These are phyloP conservation scores for Bubalus kerabau DNA, from an alignment of 2,113 vertebrate genomes.

Conservation along the genomic window DNA sequence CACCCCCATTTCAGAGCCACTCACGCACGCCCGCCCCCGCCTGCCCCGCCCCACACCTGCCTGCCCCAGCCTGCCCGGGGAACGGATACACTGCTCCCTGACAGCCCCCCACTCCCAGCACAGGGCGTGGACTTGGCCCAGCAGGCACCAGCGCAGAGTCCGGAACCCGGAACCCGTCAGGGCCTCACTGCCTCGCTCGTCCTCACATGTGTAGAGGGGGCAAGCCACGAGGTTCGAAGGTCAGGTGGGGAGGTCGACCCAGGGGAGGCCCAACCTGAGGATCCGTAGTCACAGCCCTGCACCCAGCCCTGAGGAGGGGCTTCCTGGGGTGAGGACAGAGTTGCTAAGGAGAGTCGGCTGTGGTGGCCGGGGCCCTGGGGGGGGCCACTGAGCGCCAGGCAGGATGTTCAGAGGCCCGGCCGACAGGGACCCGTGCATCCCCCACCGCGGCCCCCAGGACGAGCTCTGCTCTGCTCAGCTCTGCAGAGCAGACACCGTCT, in stretches of 20 bases:
- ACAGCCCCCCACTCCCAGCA: accelerated
- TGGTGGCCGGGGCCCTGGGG: neutral
- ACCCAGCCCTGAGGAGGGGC: neutral
- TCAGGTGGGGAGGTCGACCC: neutral
- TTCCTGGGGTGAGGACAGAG: neutral
- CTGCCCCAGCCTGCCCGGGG: too few species aligned
- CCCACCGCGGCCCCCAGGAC: neutral
- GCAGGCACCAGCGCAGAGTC: neutral
- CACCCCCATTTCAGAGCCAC: neutral
- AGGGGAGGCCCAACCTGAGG: neutral
- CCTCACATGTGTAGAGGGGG: neutral
- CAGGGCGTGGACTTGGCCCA: neutral
- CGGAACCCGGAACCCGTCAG: neutral
- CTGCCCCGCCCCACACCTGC: neutral
- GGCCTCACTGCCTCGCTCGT: neutral
- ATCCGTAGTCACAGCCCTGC: neutral
- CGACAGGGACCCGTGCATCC: neutral
- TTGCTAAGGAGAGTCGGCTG: neutral
- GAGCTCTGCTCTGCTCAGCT: neutral
- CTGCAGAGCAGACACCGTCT: neutral
- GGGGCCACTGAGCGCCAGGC: neutral
- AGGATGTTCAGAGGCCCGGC: neutral
- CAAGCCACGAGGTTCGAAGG: neutral
- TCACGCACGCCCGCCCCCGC: neutral
- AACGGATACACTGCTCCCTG: accelerated